These are phyloP conservation scores for Cantharis lateralis DNA, from an alignment of 2,888 invertebrate species.

Conservation along the genomic window DNA sequence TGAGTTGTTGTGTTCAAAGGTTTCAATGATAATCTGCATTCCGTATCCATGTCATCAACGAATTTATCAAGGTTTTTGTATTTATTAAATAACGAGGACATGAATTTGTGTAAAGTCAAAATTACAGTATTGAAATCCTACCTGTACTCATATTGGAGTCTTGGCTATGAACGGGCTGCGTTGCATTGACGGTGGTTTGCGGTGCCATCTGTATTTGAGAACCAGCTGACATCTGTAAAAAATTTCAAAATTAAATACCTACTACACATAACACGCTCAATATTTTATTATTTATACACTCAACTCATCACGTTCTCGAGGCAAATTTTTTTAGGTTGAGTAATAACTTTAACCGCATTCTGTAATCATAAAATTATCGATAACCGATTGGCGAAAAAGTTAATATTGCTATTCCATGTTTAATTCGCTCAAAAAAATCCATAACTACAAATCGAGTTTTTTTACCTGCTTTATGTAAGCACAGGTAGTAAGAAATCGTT, in stretches of 20 bases:
- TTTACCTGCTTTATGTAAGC: conserved; percentile 4
- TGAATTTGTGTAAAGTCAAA: background rate
- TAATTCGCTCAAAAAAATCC: background rate
- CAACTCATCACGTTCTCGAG: background rate
- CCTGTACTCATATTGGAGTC: conserved; percentile 98
- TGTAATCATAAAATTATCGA: conserved; percentile 40
- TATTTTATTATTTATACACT: background rate
- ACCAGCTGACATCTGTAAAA: conserved; percentile 92
- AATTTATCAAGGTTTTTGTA: background rate
- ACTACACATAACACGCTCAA: background rate
- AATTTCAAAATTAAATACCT: conserved; percentile 45
- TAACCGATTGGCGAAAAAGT: conserved; percentile 32
- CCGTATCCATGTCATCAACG: background rate
- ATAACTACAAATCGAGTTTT: background rate
- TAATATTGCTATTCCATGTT: background rate
- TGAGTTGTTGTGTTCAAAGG: background rate
- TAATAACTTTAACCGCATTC: conserved; percentile 41
- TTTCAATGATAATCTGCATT: background rate
- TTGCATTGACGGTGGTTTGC: conserved; percentile 85
- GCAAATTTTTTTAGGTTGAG: conserved; percentile 44
- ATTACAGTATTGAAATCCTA: conserved; percentile 55
- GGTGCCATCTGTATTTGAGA: conserved; percentile 97
- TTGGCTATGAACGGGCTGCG: conserved; percentile 87
- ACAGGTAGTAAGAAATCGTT: conserved; percentile 27
- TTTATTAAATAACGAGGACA: background rate